Percentiles rank a stretch among this genome's conserved stretches.
Evolutionary conservation across 2,113 vertebrate species (phyloP).

Genomic region (Asarcornis scutulata): DNA sequence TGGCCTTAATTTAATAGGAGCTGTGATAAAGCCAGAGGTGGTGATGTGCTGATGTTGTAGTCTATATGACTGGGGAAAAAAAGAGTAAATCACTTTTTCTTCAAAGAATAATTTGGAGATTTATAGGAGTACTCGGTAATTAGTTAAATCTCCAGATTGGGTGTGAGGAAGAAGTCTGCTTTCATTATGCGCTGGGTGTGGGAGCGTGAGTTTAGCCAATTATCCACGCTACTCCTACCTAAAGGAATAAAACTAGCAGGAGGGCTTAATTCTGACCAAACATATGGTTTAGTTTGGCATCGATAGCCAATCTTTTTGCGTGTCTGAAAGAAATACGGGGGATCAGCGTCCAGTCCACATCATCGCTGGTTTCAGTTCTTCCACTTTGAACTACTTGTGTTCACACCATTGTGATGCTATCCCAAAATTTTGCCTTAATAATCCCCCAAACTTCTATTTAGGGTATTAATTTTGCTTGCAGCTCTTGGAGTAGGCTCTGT

Average conservation of each 20-base stretch:
- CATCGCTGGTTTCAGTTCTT: neutral
- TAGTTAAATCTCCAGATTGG: neutral
- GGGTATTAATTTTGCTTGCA: neutral
- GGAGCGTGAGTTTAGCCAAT: neutral
- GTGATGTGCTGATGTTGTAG: neutral
- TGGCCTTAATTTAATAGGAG: conserved; percentile 27
- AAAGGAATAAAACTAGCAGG: neutral
- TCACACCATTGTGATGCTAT: neutral
- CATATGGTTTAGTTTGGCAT: neutral
- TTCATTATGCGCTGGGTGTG: neutral
- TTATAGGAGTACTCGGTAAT: neutral
- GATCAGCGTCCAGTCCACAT: neutral
- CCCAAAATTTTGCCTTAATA: neutral
- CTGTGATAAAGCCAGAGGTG: neutral
- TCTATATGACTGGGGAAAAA: neutral
- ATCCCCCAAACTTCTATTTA: neutral
- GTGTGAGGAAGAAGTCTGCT: neutral
- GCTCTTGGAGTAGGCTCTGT: neutral
- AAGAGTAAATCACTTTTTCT: neutral
- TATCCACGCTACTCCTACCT: neutral
- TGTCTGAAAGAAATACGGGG: neutral
- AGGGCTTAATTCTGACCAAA: neutral
- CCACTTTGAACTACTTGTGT: neutral
- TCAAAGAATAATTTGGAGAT: neutral
- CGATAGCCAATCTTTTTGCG: neutral